Evolutionary conservation across 2,888 invertebrate species (phyloP), one percentile per base, ranked within the genome.

Genomic region (Dione vanillae): DNA sequence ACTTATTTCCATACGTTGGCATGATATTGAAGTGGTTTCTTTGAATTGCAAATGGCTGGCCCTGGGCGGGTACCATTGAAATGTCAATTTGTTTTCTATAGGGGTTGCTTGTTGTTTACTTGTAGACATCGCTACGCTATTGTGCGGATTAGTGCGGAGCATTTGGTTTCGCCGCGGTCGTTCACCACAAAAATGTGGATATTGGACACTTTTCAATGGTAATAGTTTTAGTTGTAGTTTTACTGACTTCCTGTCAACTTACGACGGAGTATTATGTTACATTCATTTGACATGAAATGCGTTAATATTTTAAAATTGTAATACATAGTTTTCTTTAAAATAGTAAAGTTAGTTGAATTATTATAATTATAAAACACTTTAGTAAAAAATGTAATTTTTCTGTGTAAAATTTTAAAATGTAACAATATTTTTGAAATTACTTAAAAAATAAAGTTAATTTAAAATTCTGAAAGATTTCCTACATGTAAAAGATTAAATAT

Each of bases 1-100:
- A 85, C 87, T 88, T 88, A 90, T 90, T 90, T 88, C 87, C 90
- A 89, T 90, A 89, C 85, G 86, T 82, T 85, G 83, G 86, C 84
- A 81, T 85, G 89, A 88, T 90, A 90, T 91, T 89, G 92, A 88
- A 90, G 85, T 86, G 83, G 83, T 81, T 83, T 19, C 89, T 91
- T 93, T 92, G 92, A 92, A 91, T 92, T 92, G 92, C 91, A 92
- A 93, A 92, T 92, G 84, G 80, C 82, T 78, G 75, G 86, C 85
- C 89, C 85, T 85, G 83, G 84, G 86, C 85, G 84, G 84, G 83
- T 83, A 82, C 89, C 83, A 92, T 92, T 90, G 89, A 92, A 90
- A 91, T 87, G 92, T 91, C 92, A 92, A 92, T 92, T 92, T 92
- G 91, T 93, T 92, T 91, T 91, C 91, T 89, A 90, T 91, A 86